Percentiles rank a stretch among this genome's conserved stretches.
phyloP scores from a whole-genome alignment of 2,113 vertebrate species.

The Pterocles orientalis region DNA sequence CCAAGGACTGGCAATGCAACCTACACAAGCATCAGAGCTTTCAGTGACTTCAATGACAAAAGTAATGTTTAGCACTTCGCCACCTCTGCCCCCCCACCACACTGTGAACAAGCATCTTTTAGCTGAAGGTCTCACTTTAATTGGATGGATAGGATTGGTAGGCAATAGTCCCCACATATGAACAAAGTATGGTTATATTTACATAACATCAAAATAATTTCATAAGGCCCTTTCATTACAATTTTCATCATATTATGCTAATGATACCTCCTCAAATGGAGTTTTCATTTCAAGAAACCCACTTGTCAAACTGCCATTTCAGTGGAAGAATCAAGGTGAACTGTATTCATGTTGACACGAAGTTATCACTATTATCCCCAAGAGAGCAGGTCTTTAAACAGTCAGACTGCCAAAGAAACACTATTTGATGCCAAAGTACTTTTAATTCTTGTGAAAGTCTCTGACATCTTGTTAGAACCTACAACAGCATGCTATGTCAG shows the following conservation, averaged over 20 bases:
- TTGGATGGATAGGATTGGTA: neutral
- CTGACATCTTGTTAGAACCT: neutral
- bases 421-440: neutral
- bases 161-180: neutral
- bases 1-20: neutral
- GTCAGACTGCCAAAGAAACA: slow-evolving; percentile 27
- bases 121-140: neutral
- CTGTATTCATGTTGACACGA: neutral
- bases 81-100: neutral
- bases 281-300: neutral
- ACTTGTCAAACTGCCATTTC: neutral
- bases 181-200: neutral
- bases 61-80: neutral
- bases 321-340: neutral
- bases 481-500: neutral
- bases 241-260: neutral
- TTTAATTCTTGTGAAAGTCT: neutral
- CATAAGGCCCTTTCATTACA: neutral
- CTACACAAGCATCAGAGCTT: neutral
- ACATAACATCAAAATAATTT: neutral
- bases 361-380: slow-evolving; percentile 37
- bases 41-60: neutral
- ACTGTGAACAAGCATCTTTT: neutral
- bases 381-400: neutral
- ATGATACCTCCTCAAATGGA: neutral